phyloP scores from a whole-genome alignment of 2,888 invertebrate genomes.

The Eupithecia tripunctaria region DNA sequence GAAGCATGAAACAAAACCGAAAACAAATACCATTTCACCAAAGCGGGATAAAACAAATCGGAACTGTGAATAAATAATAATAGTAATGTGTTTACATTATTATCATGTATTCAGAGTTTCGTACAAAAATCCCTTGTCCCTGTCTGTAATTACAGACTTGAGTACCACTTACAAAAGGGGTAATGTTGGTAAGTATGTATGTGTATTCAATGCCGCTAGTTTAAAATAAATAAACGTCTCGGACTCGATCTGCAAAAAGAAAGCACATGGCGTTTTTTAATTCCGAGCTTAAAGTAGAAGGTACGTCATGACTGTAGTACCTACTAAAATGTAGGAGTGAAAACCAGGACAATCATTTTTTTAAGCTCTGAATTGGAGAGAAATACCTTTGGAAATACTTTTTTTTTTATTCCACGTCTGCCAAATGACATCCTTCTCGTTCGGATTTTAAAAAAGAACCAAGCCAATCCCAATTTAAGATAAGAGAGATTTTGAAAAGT shows the following conservation, averaged over 20 bases:
- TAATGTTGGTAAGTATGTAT: background rate
- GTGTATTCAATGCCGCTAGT: background rate
- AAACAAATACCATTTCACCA: background rate
- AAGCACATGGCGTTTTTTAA: background rate
- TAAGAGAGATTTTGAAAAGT: too few species aligned
- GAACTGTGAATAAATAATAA: too few species aligned
- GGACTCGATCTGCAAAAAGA: background rate
- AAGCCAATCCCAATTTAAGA: too few species aligned
- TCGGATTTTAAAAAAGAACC: too few species aligned
- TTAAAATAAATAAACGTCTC: background rate
- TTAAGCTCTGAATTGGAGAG: background rate
- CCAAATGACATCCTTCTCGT: too few species aligned
- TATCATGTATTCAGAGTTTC: background rate
- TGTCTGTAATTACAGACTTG: background rate
- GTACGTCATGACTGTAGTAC: background rate
- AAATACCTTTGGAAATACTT: background rate
- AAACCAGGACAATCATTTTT: background rate
- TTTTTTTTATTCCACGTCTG: too few species aligned
- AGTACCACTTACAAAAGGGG: background rate
- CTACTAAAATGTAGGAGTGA: background rate
- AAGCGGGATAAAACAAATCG: background rate
- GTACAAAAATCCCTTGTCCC: background rate
- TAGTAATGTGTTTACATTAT: too few species aligned
- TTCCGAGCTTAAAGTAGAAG: background rate
- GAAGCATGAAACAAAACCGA: background rate